These are phyloP conservation scores for Nesogale talazaci DNA, from an alignment of 2,113 vertebrate genomes.

Conservation along the genomic window DNA sequence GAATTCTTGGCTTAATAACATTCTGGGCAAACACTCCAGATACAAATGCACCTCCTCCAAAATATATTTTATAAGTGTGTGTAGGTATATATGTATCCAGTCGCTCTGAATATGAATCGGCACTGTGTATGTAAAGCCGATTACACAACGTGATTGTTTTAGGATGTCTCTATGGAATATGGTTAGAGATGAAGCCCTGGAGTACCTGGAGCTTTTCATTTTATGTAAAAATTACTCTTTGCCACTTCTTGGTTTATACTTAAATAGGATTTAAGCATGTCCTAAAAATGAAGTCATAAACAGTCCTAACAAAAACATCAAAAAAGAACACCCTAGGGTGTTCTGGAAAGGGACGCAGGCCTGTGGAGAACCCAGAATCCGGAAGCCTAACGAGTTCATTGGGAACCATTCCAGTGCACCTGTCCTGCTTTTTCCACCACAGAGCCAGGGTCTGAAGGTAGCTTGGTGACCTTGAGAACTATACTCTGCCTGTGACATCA, in stretches of 20 bases:
- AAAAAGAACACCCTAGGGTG: not conserved
- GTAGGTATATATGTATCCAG: not conserved
- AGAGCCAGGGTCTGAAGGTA: not conserved
- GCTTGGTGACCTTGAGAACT: not conserved
- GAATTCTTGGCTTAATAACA: too few relatives aligned
- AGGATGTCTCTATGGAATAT: not conserved
- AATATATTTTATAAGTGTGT: too few relatives aligned
- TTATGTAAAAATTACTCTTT: conserved; percentile 45
- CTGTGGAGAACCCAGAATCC: not conserved
- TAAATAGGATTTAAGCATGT: conserved; percentile 31
- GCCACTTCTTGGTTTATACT: conserved; percentile 34
- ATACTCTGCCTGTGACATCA: not conserved
- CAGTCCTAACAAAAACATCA: conserved; percentile 27
- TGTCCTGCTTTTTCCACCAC: not conserved
- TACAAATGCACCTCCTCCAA: too few relatives aligned
- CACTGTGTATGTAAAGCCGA: not conserved
- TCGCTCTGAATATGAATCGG: not conserved
- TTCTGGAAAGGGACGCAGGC: not conserved
- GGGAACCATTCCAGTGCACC: not conserved
- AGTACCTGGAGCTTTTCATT: conserved; percentile 33
- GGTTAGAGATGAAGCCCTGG: not conserved
- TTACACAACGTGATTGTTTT: conserved; percentile 10
- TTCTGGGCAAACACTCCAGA: too few relatives aligned
- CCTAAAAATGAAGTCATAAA: conserved; percentile 7
- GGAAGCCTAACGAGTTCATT: not conserved